phyloP scores from a whole-genome alignment of 1,140 invertebrate species.

The Oryctes rhinoceros region DNA sequence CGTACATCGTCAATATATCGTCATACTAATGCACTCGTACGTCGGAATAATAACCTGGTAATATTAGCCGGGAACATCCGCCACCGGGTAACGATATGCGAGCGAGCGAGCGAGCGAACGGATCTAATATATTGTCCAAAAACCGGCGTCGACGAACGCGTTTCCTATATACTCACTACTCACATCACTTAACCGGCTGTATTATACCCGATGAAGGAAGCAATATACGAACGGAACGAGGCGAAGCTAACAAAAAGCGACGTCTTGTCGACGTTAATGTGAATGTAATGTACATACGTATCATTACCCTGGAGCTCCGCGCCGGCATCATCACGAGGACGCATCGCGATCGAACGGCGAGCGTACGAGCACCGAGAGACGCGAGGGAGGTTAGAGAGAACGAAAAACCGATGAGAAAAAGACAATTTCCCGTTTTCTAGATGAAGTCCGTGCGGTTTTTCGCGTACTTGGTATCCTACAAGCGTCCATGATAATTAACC shows the following conservation, averaged over 20 bases:
- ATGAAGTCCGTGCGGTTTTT: background rate
- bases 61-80: background rate
- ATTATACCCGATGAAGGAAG: conserved; percentile 6
- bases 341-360: background rate
- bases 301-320: conserved; percentile 11
- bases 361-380: background rate
- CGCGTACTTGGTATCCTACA: background rate
- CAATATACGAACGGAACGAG: conserved; percentile 22
- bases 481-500: too few species aligned
- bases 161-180: background rate
- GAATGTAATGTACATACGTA: conserved; percentile 36
- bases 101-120: conserved; percentile 3
- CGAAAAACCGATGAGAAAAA: background rate
- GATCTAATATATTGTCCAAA: background rate
- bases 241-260: conserved; percentile 32
- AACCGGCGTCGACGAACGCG: conserved; percentile 2
- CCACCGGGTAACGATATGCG: background rate
- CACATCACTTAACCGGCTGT: background rate
- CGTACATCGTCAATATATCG: too few species aligned
- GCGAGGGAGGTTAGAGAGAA: background rate
- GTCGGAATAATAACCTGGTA: background rate
- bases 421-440: background rate
- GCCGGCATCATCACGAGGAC: background rate
- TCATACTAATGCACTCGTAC: background rate
- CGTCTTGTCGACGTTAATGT: conserved; percentile 12